phyloP scores from a whole-genome alignment of 2,888 invertebrate species.

The Dascillus cervinus region DNA sequence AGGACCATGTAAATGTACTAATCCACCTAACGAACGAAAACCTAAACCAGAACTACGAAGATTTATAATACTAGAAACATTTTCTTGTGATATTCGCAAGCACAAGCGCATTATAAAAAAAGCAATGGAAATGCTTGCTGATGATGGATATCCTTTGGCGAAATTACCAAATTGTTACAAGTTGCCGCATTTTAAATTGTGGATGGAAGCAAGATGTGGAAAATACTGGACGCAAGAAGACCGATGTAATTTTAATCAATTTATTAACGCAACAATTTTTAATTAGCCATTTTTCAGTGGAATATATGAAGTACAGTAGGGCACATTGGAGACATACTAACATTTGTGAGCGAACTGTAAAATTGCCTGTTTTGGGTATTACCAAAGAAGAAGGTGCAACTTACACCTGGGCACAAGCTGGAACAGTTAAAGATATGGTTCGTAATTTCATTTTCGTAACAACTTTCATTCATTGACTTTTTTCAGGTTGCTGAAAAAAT shows the following conservation, averaged over 20 bases:
- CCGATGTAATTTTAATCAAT: too few species aligned
- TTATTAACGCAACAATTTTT: too few species aligned
- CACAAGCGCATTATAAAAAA: slow-evolving; percentile 29
- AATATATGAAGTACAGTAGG: slow-evolving; percentile 2
- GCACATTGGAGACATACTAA: slow-evolving; percentile 26
- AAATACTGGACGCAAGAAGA: slow-evolving; percentile 28
- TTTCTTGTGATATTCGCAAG: slow-evolving; percentile 23
- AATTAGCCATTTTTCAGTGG: too few species aligned
- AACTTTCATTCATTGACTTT: too few species aligned
- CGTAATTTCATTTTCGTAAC: too few species aligned
- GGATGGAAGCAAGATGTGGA: slow-evolving; percentile 33
- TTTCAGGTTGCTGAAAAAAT: slow-evolving; percentile 16
- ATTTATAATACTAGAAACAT: slow-evolving; percentile 27
- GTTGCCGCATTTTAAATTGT: slow-evolving; percentile 37
- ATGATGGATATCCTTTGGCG: slow-evolving; percentile 39
- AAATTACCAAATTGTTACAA: slow-evolving; percentile 34
- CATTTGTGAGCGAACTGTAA: slow-evolving; percentile 17
- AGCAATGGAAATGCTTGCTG: slow-evolving; percentile 29
- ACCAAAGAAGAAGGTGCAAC: slow-evolving; percentile 11
- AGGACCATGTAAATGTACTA: background rate
- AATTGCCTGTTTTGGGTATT: slow-evolving; percentile 18
- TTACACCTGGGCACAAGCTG: slow-evolving; percentile 29
- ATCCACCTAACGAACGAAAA: slow-evolving; percentile 4
- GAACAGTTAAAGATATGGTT: slow-evolving; percentile 21
- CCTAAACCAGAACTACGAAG: slow-evolving; percentile 18